A percentile compares a stretch with the other conserved stretches of the same genome.
phyloP scores from a whole-genome alignment of 2,113 vertebrate species.

The Notarius lentiginosus region DNA sequence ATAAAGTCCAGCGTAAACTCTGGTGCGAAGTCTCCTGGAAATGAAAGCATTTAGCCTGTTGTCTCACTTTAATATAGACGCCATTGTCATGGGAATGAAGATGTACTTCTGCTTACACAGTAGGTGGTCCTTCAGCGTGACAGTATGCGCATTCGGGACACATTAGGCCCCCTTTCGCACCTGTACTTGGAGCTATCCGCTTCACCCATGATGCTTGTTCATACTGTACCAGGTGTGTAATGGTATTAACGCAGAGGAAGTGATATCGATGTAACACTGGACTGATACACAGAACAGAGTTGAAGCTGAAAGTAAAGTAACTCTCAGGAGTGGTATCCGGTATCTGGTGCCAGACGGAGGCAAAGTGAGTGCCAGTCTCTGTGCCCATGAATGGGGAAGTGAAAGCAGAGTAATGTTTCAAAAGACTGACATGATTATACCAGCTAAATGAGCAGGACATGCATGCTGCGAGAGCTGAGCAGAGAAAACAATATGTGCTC shows the following conservation, averaged over 20 bases:
- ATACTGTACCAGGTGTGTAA: too few relatives aligned
- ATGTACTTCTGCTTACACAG: too few relatives aligned
- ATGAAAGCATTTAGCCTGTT: too few relatives aligned
- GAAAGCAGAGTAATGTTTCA: constrained; percentile 33
- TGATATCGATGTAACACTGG: background rate
- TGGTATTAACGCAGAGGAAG: background rate
- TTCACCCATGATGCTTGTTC: too few relatives aligned
- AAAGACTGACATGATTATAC: constrained; percentile 17
- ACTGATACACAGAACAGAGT: background rate
- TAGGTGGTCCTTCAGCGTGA: too few relatives aligned
- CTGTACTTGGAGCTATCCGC: too few relatives aligned
- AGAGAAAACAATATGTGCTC: constrained; percentile 34
- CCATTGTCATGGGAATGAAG: too few relatives aligned
- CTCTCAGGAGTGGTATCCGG: constrained; percentile 36
- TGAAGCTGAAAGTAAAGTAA: constrained; percentile 18
- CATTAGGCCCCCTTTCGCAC: too few relatives aligned
- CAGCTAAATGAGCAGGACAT: background rate
- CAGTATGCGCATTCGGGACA: too few relatives aligned
- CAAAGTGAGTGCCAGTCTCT: constrained; percentile 25
- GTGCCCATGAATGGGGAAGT: constrained; percentile 4
- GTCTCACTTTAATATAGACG: too few relatives aligned
- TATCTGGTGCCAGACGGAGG: constrained; percentile 34
- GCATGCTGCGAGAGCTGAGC: constrained; percentile 22
- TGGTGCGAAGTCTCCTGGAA: too few relatives aligned
- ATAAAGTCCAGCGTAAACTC: too few relatives aligned